Evolutionary conservation across 2,113 vertebrate species (phyloP).

Genomic region (Menidia beryllina): DNA sequence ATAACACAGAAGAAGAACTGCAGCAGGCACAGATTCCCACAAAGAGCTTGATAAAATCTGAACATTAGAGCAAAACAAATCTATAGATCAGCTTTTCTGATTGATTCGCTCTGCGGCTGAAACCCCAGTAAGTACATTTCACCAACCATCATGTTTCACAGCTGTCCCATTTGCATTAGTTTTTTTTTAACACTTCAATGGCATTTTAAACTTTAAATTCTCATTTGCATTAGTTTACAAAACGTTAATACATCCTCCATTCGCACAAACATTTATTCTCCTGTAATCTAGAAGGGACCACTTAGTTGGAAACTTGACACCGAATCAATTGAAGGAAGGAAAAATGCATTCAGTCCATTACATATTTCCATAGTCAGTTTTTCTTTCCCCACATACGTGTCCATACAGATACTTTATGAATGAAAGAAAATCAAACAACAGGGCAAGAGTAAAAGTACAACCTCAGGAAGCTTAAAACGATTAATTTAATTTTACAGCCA

Average conservation of each 20-base stretch:
- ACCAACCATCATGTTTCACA: conserved; percentile 38
- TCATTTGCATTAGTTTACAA: conserved; percentile 57
- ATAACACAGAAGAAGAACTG: conserved; percentile 60
- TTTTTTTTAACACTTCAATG: too few species aligned
- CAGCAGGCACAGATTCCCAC: conserved; percentile 57
- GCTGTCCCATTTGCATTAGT: neutral
- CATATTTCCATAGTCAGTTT: neutral
- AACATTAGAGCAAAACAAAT: conserved; percentile 40
- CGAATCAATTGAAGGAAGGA: conserved; percentile 14
- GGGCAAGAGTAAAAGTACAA: neutral
- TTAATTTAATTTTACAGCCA: neutral
- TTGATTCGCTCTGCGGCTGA: conserved; percentile 15
- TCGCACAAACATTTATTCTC: conserved; percentile 50
- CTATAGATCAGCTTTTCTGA: conserved; percentile 16
- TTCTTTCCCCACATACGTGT: neutral
- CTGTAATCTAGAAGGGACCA: conserved; percentile 46
- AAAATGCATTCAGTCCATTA: conserved; percentile 14
- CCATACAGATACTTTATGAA: neutral
- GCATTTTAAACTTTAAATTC: too few species aligned
- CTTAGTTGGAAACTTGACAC: conserved; percentile 31
- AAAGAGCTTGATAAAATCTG: conserved; percentile 46
- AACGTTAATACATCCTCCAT: conserved; percentile 61
- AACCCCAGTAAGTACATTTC: conserved; percentile 34
- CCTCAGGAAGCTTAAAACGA: neutral
- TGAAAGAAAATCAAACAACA: neutral